These are phyloP conservation scores for Syrista parreyssii DNA, from an alignment of 2,888 invertebrate species.

Conservation along the genomic window DNA sequence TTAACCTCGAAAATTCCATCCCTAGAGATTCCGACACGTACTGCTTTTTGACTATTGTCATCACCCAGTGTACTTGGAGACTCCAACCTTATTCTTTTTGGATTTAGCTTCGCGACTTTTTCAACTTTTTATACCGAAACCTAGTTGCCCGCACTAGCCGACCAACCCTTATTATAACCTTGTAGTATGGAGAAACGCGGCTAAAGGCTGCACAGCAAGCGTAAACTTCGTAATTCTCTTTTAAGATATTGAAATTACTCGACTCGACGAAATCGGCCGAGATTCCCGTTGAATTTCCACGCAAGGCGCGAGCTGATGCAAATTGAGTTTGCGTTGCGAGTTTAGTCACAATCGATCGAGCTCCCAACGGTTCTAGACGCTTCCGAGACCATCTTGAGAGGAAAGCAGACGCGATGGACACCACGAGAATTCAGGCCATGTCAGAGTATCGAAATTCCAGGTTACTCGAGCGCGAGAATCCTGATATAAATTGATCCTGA, in stretches of 20 bases:
- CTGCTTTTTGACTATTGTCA: too few species aligned
- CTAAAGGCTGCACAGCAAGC: background rate
- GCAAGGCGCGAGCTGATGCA: slow-evolving; percentile 39
- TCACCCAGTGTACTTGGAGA: too few species aligned
- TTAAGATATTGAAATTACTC: slow-evolving; percentile 44
- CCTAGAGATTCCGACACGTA: too few species aligned
- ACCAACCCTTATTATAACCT: too few species aligned
- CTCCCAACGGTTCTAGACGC: background rate
- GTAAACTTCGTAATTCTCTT: slow-evolving; percentile 30
- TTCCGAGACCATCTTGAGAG: background rate
- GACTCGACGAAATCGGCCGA: slow-evolving; percentile 22
- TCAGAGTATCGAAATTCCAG: background rate
- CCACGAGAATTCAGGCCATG: slow-evolving; percentile 27
- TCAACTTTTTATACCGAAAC: too few species aligned
- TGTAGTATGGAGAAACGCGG: background rate
- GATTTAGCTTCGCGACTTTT: too few species aligned
- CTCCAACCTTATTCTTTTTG: too few species aligned
- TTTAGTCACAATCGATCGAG: slow-evolving; percentile 41
- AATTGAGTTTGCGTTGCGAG: slow-evolving; percentile 43
- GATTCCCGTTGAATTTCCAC: slow-evolving; percentile 9
- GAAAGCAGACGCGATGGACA: slow-evolving; percentile 10
- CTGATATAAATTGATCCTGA: background rate
- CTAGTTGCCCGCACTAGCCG: too few species aligned
- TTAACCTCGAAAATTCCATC: too few species aligned
- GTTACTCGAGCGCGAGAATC: background rate